phyloP scores from a whole-genome alignment of 2,888 invertebrate genomes.

The Orchesellides sinensis region DNA sequence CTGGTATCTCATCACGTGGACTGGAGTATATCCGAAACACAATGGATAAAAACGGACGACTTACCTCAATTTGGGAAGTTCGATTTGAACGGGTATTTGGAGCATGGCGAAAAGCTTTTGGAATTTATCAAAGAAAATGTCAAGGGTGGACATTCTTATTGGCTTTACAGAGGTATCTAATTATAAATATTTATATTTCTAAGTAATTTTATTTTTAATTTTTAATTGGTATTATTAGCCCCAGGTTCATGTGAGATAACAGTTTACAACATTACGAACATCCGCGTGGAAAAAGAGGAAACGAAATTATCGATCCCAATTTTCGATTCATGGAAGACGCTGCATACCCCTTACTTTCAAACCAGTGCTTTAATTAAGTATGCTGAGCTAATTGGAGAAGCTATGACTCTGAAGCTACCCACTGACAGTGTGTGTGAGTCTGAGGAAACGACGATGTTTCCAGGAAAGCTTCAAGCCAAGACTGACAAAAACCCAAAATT shows the following conservation, averaged over 20 bases:
- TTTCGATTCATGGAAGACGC: conserved; percentile 6
- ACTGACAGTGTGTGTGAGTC: not conserved
- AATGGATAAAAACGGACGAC: conserved; percentile 29
- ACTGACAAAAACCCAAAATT: not conserved
- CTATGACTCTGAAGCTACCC: not conserved
- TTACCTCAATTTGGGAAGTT: conserved; percentile 20
- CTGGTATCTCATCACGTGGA: conserved; percentile 4
- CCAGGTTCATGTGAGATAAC: conserved; percentile 11
- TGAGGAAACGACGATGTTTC: not conserved
- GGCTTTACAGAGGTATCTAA: conserved; percentile 49
- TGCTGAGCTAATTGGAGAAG: conserved; percentile 8
- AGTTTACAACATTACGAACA: conserved; percentile 45
- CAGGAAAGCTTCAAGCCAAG: too few relatives aligned
- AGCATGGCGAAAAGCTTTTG: not conserved
- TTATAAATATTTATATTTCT: too few relatives aligned
- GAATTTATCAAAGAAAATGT: conserved; percentile 3
- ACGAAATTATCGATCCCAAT: not conserved
- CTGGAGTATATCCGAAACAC: conserved; percentile 6
- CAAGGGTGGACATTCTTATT: conserved; percentile 38
- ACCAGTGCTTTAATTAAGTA: conserved; percentile 13
- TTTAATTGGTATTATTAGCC: not conserved
- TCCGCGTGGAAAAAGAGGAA: not conserved
- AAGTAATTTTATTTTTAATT: not conserved
- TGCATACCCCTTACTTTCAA: conserved; percentile 10
- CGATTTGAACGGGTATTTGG: not conserved